Base-by-base conservation (phyloP, 2,888 invertebrate genomes). In the Selenia dentaria region DNA sequence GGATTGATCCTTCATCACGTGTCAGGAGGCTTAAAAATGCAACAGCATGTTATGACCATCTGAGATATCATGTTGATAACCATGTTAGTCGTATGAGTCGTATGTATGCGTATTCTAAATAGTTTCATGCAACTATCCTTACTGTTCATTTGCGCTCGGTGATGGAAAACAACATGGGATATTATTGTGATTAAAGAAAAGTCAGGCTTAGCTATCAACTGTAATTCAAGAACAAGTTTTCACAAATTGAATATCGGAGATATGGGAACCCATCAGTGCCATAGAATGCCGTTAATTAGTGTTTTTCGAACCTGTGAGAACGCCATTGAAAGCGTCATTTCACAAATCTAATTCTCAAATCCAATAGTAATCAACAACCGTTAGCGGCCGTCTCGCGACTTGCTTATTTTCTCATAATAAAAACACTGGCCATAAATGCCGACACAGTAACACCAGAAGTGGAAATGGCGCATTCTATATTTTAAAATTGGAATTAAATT, bases 401-500 rank as follows among this genome's bases (percentile, higher is more conserved):
- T 22, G 44, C 45, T 39, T 26, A 40, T 50, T 44, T 51, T 51
- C 41, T 41, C 43, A 49, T 39, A 49, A 43, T 39, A 42, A 50
- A 51, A 39, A 54, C 51, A 49, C 58, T 45, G 45, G 48, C 52
- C 41, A 56, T 59, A 71, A 70, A 72, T 61, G 54, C 55, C 70
- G 73, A 71, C 62, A 81, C 78, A 79, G 78, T 80, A 80, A 80
- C 70, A 80, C 79, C 78, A 73, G 80, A 71, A 79, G 79, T 79
- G 64, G 70, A 74, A 77, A 88, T 83, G 72, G 79, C 77, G 80
- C 45, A 73, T 79, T 76, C 78, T 63, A 60, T 75, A 86, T 85
- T 85, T 75, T 71, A 80, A 82, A 87, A 83, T 83, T 76, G 71
- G 74, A 75, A 76, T 83, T 78, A 78, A 78, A 78, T 74, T 79